Evolutionary conservation across 2,888 invertebrate genomes (phyloP).

Genomic region (Seladonia tumulorum): DNA sequence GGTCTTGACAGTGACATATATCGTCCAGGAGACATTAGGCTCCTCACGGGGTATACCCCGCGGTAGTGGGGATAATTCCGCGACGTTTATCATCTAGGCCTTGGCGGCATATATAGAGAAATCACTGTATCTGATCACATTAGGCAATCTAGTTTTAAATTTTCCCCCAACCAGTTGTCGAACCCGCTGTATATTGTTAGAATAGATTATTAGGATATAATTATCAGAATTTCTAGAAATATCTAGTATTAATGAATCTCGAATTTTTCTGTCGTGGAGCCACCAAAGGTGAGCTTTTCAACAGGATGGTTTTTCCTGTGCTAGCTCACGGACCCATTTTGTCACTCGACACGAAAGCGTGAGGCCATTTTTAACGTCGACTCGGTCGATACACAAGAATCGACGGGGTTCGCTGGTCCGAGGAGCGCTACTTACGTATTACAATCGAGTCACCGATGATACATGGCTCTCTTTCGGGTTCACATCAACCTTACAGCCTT

Average conservation of each 20-base stretch:
- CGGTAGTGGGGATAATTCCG: too few relatives aligned
- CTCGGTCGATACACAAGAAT: slow-evolving; percentile 15
- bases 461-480: slow-evolving; percentile 53
- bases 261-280: background rate
- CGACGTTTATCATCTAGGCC: too few relatives aligned
- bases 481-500: slow-evolving; percentile 51
- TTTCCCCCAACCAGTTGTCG: too few relatives aligned
- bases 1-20: too few relatives aligned
- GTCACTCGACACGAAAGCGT: background rate
- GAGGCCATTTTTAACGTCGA: slow-evolving; percentile 9
- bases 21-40: too few relatives aligned
- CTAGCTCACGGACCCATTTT: background rate
- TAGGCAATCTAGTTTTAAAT: too few relatives aligned
- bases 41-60: too few relatives aligned
- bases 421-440: slow-evolving; percentile 51
- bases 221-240: too few relatives aligned
- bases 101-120: too few relatives aligned
- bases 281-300: background rate
- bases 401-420: slow-evolving; percentile 21
- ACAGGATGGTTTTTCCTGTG: background rate
- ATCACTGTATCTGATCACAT: too few relatives aligned
- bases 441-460: slow-evolving; percentile 68
- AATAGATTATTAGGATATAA: too few relatives aligned
- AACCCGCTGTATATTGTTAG: too few relatives aligned
- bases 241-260: background rate